These are phyloP conservation scores for Oxygymnocypris stewartii DNA, from an alignment of 2,113 vertebrate genomes.

Conservation along the genomic window DNA sequence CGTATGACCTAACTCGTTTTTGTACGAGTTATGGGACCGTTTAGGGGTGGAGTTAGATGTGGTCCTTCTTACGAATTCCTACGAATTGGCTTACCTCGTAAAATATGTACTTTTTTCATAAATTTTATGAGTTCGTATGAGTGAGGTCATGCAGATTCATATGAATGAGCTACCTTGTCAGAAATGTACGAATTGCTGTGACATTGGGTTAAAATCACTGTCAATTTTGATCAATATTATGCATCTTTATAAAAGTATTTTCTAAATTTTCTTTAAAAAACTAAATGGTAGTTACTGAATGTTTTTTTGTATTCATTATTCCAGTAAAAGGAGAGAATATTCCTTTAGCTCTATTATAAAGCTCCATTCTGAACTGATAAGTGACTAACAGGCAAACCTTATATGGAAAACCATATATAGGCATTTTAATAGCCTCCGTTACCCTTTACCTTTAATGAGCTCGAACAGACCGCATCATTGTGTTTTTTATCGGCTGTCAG, in stretches of 20 bases:
- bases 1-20: too few species aligned
- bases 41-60: too few species aligned
- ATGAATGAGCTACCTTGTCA: too few species aligned
- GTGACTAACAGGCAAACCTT: neutral
- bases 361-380: neutral
- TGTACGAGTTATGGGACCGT: too few species aligned
- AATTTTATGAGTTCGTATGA: too few species aligned
- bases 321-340: neutral
- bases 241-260: neutral
- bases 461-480: slow-evolving; percentile 20
- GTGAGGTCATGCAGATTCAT: too few species aligned
- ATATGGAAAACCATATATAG: slow-evolving; percentile 15
- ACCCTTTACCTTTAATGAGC: slow-evolving; percentile 30
- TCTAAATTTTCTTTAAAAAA: too few species aligned
- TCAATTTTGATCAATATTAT: neutral
- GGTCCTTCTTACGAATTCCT: too few species aligned
- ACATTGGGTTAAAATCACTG: neutral
- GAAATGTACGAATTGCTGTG: too few species aligned
- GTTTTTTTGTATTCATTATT: neutral
- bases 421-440: neutral
- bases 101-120: too few species aligned
- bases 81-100: too few species aligned
- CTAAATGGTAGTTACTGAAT: neutral
- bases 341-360: neutral
- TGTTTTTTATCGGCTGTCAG: slow-evolving; percentile 23